These are phyloP conservation scores for Acanthosoma haemorrhoidale DNA, from an alignment of 2,888 invertebrate genomes.

Conservation along the genomic window DNA sequence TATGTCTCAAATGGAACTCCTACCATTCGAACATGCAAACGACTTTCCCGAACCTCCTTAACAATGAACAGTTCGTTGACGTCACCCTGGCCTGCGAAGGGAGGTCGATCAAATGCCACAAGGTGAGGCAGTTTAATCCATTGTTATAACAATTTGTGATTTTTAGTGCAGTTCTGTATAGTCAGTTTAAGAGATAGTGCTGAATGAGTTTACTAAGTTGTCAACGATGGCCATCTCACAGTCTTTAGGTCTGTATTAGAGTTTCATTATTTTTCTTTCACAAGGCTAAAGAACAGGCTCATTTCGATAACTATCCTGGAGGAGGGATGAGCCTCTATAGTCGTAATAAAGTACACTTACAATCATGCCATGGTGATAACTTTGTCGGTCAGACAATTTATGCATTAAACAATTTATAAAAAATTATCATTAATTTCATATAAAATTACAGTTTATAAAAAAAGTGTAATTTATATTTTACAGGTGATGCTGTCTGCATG, in stretches of 20 bases:
- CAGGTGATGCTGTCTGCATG: conserved; percentile 52
- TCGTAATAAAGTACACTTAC: too few relatives aligned
- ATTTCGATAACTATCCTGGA: too few relatives aligned
- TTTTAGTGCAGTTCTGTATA: too few relatives aligned
- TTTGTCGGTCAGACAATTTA: not conserved
- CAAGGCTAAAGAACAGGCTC: too few relatives aligned
- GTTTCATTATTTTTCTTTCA: not conserved
- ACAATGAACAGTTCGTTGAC: conserved; percentile 53
- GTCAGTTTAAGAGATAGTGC: not conserved
- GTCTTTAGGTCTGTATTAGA: not conserved
- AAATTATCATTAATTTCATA: too few relatives aligned
- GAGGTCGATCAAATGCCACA: conserved; percentile 52
- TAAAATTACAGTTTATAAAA: too few relatives aligned
- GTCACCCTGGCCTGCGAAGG: conserved; percentile 54
- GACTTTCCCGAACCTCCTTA: conserved; percentile 51
- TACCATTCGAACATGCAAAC: conserved; percentile 53
- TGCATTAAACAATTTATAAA: too few relatives aligned
- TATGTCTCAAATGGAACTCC: conserved; percentile 54
- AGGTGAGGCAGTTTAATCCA: too few relatives aligned
- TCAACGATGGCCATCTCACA: not conserved
- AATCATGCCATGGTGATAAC: too few relatives aligned
- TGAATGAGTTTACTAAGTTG: not conserved
- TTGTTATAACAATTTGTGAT: too few relatives aligned
- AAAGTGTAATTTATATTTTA: conserved; percentile 43
- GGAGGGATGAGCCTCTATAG: too few relatives aligned